These are phyloP conservation scores for Amblyraja radiata DNA, from an alignment of 2,797 vertebrate genomes.

Conservation along the genomic window DNA sequence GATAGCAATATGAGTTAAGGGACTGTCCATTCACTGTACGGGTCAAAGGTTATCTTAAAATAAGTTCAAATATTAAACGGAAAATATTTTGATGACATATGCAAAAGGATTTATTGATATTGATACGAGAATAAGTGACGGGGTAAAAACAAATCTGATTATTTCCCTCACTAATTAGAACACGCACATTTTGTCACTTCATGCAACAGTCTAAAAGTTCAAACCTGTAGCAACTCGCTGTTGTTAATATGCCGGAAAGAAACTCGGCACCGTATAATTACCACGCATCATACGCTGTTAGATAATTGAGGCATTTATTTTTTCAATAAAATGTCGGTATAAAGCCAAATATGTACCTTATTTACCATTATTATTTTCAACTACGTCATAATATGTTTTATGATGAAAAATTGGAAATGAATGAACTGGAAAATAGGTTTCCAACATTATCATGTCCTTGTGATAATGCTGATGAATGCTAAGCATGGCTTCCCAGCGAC, in stretches of 20 bases:
- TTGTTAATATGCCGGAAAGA: background rate
- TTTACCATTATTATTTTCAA: background rate
- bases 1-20: too few relatives aligned
- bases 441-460: too few relatives aligned
- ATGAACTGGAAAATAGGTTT: background rate
- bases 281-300: background rate
- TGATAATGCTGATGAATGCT: background rate
- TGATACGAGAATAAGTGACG: too few relatives aligned
- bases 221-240: background rate
- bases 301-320: background rate
- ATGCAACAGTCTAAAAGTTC: background rate
- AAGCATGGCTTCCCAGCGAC: background rate
- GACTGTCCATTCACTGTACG: background rate
- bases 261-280: background rate
- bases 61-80: background rate
- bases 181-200: background rate
- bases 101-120: background rate
- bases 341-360: background rate
- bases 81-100: background rate
- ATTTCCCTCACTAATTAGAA: background rate
- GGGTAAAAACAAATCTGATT: background rate
- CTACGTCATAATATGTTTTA: background rate
- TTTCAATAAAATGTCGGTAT: background rate
- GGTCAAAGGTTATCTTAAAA: background rate
- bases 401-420: background rate